Evolutionary conservation across 2,797 vertebrate genomes (phyloP).

Genomic region (Sebastes goodei): DNA sequence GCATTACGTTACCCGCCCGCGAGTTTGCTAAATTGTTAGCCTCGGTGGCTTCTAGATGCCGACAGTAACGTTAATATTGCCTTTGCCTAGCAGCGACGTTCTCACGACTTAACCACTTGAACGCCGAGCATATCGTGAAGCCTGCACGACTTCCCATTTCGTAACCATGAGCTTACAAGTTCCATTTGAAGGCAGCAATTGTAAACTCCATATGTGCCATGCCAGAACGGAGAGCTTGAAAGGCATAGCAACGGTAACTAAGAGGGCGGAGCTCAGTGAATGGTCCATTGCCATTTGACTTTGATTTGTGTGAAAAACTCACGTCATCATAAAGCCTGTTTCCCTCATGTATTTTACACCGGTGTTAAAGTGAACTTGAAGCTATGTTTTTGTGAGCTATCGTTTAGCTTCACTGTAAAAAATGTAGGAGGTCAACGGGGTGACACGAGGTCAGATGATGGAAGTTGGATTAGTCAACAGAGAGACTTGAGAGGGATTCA

Average conservation of each 20-base stretch:
- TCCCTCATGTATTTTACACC: background rate
- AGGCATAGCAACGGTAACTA: background rate
- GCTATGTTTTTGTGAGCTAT: conserved; percentile 35
- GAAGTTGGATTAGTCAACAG: conserved; percentile 38
- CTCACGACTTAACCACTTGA: background rate
- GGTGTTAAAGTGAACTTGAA: conserved; percentile 25
- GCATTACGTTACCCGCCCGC: too few species aligned
- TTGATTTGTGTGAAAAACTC: background rate
- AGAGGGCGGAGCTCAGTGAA: background rate
- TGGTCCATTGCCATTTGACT: background rate
- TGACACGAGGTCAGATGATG: conserved; percentile 39
- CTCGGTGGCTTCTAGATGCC: background rate
- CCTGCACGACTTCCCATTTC: background rate
- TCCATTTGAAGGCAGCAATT: too few species aligned
- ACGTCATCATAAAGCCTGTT: background rate
- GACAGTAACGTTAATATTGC: background rate
- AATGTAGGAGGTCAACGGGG: conserved; percentile 9
- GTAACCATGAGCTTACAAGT: background rate
- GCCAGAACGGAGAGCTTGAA: background rate
- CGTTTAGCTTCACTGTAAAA: conserved; percentile 31
- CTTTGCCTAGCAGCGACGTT: background rate
- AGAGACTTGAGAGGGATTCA: conserved; percentile 39
- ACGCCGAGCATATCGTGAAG: background rate
- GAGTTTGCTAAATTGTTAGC: too few species aligned
- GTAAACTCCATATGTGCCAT: background rate